phyloP scores from a whole-genome alignment of 2,888 invertebrate species.

The Plagiodera versicolora region DNA sequence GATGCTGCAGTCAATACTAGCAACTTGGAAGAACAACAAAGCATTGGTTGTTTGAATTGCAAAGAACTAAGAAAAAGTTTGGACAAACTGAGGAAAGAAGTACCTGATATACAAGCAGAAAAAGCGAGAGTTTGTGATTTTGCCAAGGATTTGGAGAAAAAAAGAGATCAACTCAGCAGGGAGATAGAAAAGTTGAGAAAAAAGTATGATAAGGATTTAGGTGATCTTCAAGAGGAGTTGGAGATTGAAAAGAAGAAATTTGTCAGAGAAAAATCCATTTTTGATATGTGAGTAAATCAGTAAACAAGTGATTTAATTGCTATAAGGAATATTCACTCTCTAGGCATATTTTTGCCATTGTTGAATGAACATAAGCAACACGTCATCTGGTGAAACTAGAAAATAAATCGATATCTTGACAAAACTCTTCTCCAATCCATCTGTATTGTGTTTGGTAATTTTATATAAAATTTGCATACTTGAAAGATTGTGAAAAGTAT shows the following conservation, averaged over 20 bases:
- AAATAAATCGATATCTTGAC: too few species aligned
- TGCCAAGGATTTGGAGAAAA: slow-evolving; percentile 58
- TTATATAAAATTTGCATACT: too few species aligned
- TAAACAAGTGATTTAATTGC: too few species aligned
- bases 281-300: slow-evolving; percentile 47
- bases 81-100: slow-evolving; percentile 62
- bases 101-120: slow-evolving; percentile 55
- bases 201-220: slow-evolving; percentile 67
- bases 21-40: slow-evolving; percentile 8
- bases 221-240: slow-evolving; percentile 63
- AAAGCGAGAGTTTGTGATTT: slow-evolving; percentile 54
- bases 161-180: slow-evolving; percentile 57
- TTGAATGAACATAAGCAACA: too few species aligned
- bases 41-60: slow-evolving; percentile 29
- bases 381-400: too few species aligned
- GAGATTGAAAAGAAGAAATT: slow-evolving; percentile 65
- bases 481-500: too few species aligned
- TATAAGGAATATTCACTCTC: too few species aligned
- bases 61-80: slow-evolving; percentile 27
- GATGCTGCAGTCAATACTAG: slow-evolving; percentile 37
- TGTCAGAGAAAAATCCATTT: slow-evolving; percentile 62
- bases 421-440: too few species aligned
- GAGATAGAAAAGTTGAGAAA: slow-evolving; percentile 55
- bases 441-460: too few species aligned
- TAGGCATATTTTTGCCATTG: too few species aligned